Conservation (phyloP, 2,888 invertebrate genomes). For the Entomobrya multifasciata region DNA sequence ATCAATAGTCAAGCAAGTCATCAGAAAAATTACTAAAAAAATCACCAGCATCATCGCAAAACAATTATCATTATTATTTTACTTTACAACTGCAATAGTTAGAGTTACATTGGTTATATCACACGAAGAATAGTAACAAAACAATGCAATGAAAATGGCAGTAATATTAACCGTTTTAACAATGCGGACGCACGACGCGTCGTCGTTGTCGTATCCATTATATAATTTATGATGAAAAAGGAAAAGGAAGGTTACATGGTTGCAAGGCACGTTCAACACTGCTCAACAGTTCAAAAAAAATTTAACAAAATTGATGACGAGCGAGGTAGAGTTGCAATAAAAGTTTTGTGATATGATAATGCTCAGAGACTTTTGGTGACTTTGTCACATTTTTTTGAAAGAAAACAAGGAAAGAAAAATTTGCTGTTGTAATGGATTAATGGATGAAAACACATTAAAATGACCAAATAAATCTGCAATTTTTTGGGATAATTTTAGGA, state of each 20-base stretch:
- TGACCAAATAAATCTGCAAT: too few relatives aligned
- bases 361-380: background rate
- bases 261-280: background rate
- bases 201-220: background rate
- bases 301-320: background rate
- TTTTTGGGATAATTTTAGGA: background rate
- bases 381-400: conserved; percentile 17
- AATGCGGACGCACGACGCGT: background rate
- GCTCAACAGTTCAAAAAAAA: background rate
- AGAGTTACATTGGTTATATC: background rate
- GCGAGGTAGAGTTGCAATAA: background rate
- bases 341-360: background rate
- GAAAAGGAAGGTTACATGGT: conserved; percentile 55
- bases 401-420: too few relatives aligned
- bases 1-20: background rate
- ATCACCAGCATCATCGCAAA: background rate
- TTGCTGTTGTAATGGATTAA: too few relatives aligned
- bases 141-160: conserved; percentile 37
- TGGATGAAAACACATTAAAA: too few relatives aligned
- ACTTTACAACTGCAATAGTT: background rate
- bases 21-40: background rate
- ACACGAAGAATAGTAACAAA: background rate
- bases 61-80: conserved; percentile 16
- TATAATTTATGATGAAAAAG: conserved; percentile 35
- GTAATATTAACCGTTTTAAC: background rate